phyloP scores from a whole-genome alignment of 2,888 invertebrate genomes.

The Cotesia congregata region DNA sequence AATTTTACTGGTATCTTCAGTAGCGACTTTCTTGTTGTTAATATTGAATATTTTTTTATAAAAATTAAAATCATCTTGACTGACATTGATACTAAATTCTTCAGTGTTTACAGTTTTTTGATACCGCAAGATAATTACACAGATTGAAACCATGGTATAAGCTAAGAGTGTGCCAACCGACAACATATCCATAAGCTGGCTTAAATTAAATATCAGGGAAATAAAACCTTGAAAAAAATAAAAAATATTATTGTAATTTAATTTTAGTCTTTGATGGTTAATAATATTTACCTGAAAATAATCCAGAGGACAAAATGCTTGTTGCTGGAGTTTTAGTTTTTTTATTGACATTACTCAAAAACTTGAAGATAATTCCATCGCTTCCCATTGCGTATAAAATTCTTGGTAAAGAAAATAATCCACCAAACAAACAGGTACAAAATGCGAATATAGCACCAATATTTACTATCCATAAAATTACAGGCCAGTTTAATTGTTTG shows the following conservation, averaged over 20 bases:
- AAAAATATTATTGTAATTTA: not conserved
- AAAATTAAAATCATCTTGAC: constrained; percentile 36
- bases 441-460: constrained; percentile 93
- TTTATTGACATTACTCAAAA: constrained; percentile 78
- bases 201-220: constrained; percentile 13
- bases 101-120: not conserved
- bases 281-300: constrained; percentile 76
- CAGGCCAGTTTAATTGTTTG: constrained; percentile 80
- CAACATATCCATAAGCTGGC: not conserved
- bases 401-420: constrained; percentile 90
- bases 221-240: not conserved
- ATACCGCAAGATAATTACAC: not conserved
- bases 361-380: constrained; percentile 87
- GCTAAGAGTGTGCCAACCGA: not conserved
- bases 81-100: not conserved
- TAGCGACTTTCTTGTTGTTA: constrained; percentile 79
- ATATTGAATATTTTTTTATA: constrained; percentile 80
- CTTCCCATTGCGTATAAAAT: constrained; percentile 92
- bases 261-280: too few species aligned
- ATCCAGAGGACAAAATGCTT: constrained; percentile 83
- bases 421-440: constrained; percentile 88
- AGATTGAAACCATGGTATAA: not conserved
- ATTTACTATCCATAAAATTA: constrained; percentile 90
- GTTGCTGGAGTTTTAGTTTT: constrained; percentile 85
- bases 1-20: constrained; percentile 76